Conservation (phyloP, 2,888 invertebrate species). For the Germaria angustata region DNA sequence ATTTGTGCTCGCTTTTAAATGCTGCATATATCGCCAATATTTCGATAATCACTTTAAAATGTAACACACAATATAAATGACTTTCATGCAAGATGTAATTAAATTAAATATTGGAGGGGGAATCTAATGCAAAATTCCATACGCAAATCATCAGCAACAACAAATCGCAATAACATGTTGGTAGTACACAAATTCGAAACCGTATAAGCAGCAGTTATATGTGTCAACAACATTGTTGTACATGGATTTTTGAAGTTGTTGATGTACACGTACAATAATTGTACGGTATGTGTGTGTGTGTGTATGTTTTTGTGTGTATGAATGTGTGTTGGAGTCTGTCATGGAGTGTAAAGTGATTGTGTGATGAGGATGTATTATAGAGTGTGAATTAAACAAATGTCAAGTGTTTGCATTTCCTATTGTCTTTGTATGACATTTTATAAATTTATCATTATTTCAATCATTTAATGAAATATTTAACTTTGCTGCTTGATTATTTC, state of each 20-base stretch:
- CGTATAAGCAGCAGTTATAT: conserved; percentile 41
- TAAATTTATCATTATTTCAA: conserved; percentile 20
- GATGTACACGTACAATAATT: conserved; percentile 5
- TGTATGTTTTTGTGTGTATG: not conserved
- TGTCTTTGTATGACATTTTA: not conserved
- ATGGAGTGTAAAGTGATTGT: too few relatives aligned
- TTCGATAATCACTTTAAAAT: conserved; percentile 38
- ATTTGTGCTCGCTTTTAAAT: not conserved
- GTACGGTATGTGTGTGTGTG: not conserved
- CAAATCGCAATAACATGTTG: not conserved
- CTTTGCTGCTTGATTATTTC: not conserved
- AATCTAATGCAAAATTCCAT: conserved; percentile 52
- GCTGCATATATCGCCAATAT: not conserved
- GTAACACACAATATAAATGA: conserved; percentile 12
- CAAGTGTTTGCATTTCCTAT: not conserved
- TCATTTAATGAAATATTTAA: not conserved
- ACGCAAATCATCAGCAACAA: conserved; percentile 38
- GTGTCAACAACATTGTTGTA: conserved; percentile 57
- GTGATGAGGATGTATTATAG: not conserved
- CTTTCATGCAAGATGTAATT: conserved; percentile 32
- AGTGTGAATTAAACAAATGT: conserved; percentile 52
- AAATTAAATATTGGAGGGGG: conserved; percentile 30
- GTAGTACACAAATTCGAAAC: conserved; percentile 2
- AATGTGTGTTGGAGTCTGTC: too few relatives aligned
- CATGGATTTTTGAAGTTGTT: conserved; percentile 32